Evolutionary conservation across 2,797 vertebrate genomes (phyloP), one percentile per base, ranked within the genome.

Genomic region (Eulemur albifrons): DNA sequence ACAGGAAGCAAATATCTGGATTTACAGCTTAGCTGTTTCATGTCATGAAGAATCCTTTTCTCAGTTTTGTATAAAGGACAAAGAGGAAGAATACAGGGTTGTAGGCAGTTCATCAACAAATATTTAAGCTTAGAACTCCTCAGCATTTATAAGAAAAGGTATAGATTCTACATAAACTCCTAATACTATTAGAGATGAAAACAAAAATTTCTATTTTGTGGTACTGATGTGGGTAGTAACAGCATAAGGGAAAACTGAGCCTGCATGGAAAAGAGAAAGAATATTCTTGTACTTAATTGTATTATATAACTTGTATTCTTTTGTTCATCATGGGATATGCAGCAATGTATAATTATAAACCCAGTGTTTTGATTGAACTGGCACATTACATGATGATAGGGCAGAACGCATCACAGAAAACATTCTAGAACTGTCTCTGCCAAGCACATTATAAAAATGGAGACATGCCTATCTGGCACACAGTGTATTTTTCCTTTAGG

Each of bases 331-430:
- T 65, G 77, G 83, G 79, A 27, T 73, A 65, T 87, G 48, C 27
- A 75, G 35, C 75, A 67, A 32, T 35, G 73, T 40, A 91, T 86
- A 95, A 94, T 80, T 88, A 50, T 88, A 95, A 92, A 73, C 38
- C 17, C 92, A 20, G 10, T 57, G 25, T 82, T 98, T 97, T 69
- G 59, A 82, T 69, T 87, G 89, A 93, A 93, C 50, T 94, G 65
- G 48, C 35, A 82, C 50, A 57, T 35, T 70, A 82, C 27, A 35
- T 89, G 90, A 91, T 85, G 32, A 23, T 45, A 88, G 84, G n/a
- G 82, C 38, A 93, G 86, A 90, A 43, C 0, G 4, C 88, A 92
- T n/a, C 75, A 63, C 70, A 81, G 85, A 95, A 96, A 95, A 90
- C 43, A 70, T 84, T 97, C 91, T 91, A 89, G 80, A 94, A 81